These are phyloP conservation scores for Pterocles orientalis DNA, from an alignment of 2,113 vertebrate genomes.

Conservation along the genomic window DNA sequence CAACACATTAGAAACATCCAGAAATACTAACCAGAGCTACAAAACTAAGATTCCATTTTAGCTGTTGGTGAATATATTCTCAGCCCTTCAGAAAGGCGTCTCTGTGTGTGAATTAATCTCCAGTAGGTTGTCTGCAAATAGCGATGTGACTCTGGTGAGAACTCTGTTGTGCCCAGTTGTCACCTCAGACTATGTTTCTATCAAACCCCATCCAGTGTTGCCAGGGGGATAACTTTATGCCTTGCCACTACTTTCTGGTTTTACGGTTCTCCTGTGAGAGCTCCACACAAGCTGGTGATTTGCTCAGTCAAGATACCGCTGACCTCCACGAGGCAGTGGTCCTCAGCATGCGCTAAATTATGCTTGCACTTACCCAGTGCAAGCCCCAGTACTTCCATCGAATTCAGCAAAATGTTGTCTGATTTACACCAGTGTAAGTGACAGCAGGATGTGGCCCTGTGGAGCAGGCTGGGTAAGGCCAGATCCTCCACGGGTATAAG, in stretches of 20 bases:
- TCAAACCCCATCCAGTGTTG: not conserved
- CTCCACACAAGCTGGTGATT: not conserved
- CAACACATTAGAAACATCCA: not conserved
- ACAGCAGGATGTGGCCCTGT: not conserved
- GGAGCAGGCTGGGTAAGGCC: not conserved
- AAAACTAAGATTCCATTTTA: not conserved
- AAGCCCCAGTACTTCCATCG: not conserved
- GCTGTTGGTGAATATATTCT: not conserved
- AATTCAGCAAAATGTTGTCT: not conserved
- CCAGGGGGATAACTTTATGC: not conserved
- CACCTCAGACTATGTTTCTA: not conserved
- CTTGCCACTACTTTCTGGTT: not conserved
- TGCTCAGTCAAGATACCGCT: not conserved
- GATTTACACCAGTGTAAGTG: not conserved
- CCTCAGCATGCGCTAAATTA: not conserved
- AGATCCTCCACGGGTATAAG: not conserved
- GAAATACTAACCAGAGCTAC: not conserved
- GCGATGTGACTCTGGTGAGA: not conserved
- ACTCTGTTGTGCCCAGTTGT: not conserved
- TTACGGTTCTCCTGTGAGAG: fast-evolving
- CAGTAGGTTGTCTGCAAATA: not conserved
- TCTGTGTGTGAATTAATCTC: not conserved
- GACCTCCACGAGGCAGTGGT: not conserved
- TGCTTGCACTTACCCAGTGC: not conserved
- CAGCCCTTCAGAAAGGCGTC: not conserved